Percentiles rank a stretch among this genome's conserved stretches.
Evolutionary conservation across 92 coral and sea anemone species (phyloP).

Genomic region (Paragorgia papillata): DNA sequence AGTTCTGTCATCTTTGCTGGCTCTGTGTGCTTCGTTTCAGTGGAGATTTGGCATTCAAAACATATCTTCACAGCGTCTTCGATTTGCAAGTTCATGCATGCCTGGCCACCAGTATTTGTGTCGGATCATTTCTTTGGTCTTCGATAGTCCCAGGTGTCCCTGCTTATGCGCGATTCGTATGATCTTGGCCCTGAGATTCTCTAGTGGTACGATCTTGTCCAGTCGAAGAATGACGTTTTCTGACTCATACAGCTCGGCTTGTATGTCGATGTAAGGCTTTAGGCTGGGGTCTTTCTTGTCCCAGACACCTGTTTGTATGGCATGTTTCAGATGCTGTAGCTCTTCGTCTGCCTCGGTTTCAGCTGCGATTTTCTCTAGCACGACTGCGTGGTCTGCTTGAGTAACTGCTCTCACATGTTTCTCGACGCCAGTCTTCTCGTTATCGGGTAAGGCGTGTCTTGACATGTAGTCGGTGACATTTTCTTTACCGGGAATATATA

Average conservation of each 20-base stretch:
- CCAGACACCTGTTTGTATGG: conserved; percentile 50
- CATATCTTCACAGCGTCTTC: neutral
- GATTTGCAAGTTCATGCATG: conserved; percentile 8
- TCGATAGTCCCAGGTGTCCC: conserved; percentile 23
- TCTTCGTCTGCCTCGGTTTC: conserved; percentile 30
- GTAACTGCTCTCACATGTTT: conserved; percentile 10
- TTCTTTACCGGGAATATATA: conserved; percentile 27
- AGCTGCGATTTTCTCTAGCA: conserved; percentile 7
- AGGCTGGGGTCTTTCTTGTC: conserved; percentile 29
- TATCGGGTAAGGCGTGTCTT: conserved; percentile 19
- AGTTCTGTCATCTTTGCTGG: conserved; percentile 61
- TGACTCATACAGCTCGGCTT: conserved; percentile 47
- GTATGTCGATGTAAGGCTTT: conserved; percentile 51
- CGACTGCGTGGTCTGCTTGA: conserved; percentile 24
- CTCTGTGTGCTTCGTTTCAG: conserved; percentile 53
- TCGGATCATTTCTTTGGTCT: conserved; percentile 32
- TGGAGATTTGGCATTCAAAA: conserved; percentile 12
- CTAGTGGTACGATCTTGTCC: conserved; percentile 45
- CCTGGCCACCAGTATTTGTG: conserved; percentile 16
- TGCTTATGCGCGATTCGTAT: conserved; percentile 20
- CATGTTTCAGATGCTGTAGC: conserved; percentile 3
- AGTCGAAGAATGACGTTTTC: conserved; percentile 41
- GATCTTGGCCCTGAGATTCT: neutral
- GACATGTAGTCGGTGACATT: conserved; percentile 40
- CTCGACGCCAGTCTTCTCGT: neutral